phyloP scores from a whole-genome alignment of 2,797 vertebrate genomes.

The Varecia variegata region DNA sequence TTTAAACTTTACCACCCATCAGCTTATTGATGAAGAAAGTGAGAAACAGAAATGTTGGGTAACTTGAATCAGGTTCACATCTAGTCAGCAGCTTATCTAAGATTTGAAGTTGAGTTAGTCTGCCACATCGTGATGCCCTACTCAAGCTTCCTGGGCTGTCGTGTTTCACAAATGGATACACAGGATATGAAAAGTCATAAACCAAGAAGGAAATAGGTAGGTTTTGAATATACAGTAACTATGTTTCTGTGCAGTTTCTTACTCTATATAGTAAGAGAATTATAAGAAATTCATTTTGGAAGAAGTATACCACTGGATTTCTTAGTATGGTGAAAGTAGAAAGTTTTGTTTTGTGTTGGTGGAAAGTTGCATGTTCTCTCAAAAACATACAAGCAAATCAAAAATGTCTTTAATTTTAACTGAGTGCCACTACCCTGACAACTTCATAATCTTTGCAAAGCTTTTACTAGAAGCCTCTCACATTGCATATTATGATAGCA shows the following conservation, averaged over 20 bases:
- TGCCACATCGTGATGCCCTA: background rate
- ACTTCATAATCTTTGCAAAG: background rate
- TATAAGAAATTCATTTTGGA: background rate
- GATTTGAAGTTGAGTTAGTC: background rate
- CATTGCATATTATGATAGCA: constrained; percentile 1
- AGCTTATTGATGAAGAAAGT: background rate
- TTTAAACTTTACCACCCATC: background rate
- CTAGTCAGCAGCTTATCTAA: background rate
- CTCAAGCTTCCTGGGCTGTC: background rate
- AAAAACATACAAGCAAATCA: background rate
- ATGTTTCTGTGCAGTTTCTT: background rate
- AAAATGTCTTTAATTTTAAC: constrained; percentile 12
- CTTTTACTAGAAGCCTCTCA: constrained; percentile 17
- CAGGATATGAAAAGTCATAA: background rate
- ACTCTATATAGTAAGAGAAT: background rate
- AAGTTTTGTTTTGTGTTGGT: background rate
- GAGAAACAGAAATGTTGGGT: background rate
- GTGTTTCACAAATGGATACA: background rate
- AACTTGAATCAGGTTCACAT: background rate
- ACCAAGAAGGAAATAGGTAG: background rate
- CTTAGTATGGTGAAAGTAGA: background rate
- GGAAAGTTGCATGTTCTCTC: background rate
- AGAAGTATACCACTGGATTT: background rate
- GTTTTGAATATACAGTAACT: background rate
- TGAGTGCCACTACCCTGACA: background rate